Evolutionary conservation across 2,888 invertebrate genomes (phyloP).

Genomic region (Xestia sexstrigata): DNA sequence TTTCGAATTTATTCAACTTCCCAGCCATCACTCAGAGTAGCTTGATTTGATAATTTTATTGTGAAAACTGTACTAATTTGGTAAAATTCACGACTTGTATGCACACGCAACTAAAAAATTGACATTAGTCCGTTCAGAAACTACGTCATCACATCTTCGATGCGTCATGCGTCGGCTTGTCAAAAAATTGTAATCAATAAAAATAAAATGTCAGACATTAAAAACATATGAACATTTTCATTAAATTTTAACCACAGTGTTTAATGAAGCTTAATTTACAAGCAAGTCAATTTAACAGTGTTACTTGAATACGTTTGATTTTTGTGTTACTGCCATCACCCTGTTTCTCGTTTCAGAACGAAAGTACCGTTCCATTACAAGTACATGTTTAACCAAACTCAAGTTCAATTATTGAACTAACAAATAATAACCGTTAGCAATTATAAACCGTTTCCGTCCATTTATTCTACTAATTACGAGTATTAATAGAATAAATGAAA

Average conservation of each 20-base stretch:
- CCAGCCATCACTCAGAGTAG: constrained; percentile 85
- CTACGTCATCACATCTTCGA: constrained; percentile 27
- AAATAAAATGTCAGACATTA: neutral
- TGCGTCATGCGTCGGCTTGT: constrained; percentile 54
- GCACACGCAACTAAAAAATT: constrained; percentile 78
- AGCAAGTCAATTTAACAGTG: neutral
- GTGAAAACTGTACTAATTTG: constrained; percentile 66
- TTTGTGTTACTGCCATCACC: neutral
- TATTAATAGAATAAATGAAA: too few species aligned
- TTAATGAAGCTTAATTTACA: neutral
- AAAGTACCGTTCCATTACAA: constrained; percentile 33
- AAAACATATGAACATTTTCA: rapidly evolving
- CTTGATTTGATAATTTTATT: constrained; percentile 67
- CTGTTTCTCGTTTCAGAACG: constrained; percentile 40
- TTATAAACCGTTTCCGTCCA: too few species aligned
- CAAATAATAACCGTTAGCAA: neutral
- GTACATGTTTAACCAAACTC: neutral
- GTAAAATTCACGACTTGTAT: constrained; percentile 75
- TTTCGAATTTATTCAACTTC: constrained; percentile 93
- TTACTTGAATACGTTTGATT: neutral
- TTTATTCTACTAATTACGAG: too few species aligned
- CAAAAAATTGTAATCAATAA: constrained; percentile 56
- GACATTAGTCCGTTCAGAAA: constrained; percentile 73
- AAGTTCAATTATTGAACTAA: neutral
- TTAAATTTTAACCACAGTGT: neutral